Evolutionary conservation across 2,797 vertebrate species (phyloP), one percentile per base, ranked within the genome.

Genomic region (Sebastes miniatus): DNA sequence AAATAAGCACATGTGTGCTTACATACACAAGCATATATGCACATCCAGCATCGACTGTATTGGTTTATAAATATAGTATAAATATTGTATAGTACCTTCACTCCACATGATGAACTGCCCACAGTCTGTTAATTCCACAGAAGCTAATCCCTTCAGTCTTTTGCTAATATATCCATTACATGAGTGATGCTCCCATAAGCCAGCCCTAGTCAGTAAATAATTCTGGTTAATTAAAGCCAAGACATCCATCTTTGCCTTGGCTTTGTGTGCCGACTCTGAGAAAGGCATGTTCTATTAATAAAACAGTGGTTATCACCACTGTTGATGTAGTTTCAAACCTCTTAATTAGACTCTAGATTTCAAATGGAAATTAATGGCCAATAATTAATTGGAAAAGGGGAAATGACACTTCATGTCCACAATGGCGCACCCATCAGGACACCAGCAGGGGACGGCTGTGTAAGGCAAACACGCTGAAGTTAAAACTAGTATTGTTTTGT

Each of bases 131-230:
- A 93, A 92, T 91, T 91, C 90, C 86, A 82, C 90, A 90, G 66
- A 84, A 86, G 81, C 90, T 94, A 95, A 94, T 94, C 93, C 92
- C 87, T 90, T 89, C 91, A 92, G 92, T 93, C 90, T 90, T 92
- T 89, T 85, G 83, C 92, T 95, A 95, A 96, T 95, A 95, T 94
- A 95, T 94, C 94, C 91, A 95, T 95, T 95, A 95, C 93, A 94
- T 94, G 94, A 95, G 85, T 92, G 93, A 95, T 93, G 93, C 91
- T 93, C 88, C 91, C 90, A 92, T 90, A 91, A 93, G 91, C 91
- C 90, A 87, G 90, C 89, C 75, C 68, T 31, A 92, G 91, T 95
- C 93, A 92, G 93, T 96, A 95, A 95, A 95, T 95, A 94, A 95
- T 94, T 95, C 93, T 93, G 93, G 85, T 93, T 95, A 95, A 95